Conservation (phyloP, 2,113 vertebrate species). For the Trinectes maculatus region DNA sequence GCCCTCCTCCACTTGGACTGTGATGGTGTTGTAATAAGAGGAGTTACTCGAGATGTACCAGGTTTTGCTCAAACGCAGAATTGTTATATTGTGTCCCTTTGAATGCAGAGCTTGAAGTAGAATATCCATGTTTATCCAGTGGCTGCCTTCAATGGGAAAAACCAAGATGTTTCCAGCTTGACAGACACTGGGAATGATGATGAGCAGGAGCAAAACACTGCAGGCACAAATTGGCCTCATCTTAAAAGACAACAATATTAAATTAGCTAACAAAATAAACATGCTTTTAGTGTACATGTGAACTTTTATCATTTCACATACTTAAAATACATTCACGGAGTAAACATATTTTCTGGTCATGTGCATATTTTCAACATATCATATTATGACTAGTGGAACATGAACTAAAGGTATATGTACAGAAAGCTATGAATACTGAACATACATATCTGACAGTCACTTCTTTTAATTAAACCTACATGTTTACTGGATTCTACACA, state of each 20-base stretch:
- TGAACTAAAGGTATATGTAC: too few relatives aligned
- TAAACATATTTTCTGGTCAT: too few relatives aligned
- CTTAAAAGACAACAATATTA: slow-evolving; percentile 31
- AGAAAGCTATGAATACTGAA: too few relatives aligned
- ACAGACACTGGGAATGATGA: slow-evolving; percentile 27
- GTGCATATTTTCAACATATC: too few relatives aligned
- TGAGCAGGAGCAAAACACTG: slow-evolving; percentile 45
- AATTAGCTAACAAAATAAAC: not conserved
- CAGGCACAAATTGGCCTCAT: slow-evolving; percentile 39
- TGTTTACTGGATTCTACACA: too few relatives aligned
- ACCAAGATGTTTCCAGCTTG: slow-evolving; percentile 69
- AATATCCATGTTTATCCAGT: slow-evolving; percentile 78
- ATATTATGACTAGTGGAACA: too few relatives aligned
- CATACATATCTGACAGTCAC: too few relatives aligned
- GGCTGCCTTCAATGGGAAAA: slow-evolving; percentile 70
- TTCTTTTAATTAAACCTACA: too few relatives aligned
- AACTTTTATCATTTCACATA: too few relatives aligned
- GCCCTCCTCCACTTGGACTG: slow-evolving; percentile 39
- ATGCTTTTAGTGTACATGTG: too few relatives aligned
- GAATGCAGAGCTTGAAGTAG: slow-evolving; percentile 62
- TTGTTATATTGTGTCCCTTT: slow-evolving; percentile 65
- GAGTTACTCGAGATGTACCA: slow-evolving; percentile 66
- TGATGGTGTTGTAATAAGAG: slow-evolving; percentile 43
- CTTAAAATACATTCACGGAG: too few relatives aligned
- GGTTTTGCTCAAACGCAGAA: slow-evolving; percentile 53